A percentile compares a stretch with the other conserved stretches of the same genome.
Conservation (phyloP, 2,113 vertebrate species). For the Coregonus clupeaformis region DNA sequence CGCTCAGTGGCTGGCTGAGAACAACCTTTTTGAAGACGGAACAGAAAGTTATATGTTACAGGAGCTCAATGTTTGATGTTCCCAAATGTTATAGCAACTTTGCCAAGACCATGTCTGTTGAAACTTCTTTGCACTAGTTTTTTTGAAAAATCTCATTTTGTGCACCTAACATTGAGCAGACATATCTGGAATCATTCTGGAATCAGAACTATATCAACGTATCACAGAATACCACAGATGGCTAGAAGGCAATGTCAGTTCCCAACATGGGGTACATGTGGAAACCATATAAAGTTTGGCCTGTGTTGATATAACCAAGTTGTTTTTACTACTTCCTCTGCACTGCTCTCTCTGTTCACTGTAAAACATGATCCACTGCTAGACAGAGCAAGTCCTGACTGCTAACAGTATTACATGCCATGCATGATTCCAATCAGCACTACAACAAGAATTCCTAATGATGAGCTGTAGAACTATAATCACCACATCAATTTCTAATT, state of each 20-base stretch:
- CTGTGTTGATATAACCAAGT: slow-evolving; percentile 13
- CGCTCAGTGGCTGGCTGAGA: slow-evolving; percentile 95
- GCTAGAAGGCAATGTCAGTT: background rate
- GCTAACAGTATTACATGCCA: slow-evolving; percentile 51
- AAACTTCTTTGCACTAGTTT: no score
- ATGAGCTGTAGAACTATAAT: slow-evolving; percentile 63
- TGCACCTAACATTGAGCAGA: no score
- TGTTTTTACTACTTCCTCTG: slow-evolving; percentile 47
- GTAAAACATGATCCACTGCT: slow-evolving; percentile 59
- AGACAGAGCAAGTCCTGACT: slow-evolving; percentile 33
- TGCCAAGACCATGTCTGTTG: no score
- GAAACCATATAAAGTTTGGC: slow-evolving; percentile 53
- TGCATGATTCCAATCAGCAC: slow-evolving; percentile 64
- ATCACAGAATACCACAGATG: no score
- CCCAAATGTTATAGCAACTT: no score
- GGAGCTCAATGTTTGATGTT: no score
- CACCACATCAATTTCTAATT: slow-evolving; percentile 72
- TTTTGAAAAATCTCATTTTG: no score
- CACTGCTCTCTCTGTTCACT: slow-evolving; percentile 39
- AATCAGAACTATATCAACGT: no score
- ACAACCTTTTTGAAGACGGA: slow-evolving; percentile 93
- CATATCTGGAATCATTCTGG: no score
- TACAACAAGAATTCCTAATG: slow-evolving; percentile 68
- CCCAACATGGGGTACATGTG: slow-evolving; percentile 39
- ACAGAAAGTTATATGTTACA: slow-evolving; percentile 78